Conservation (phyloP, 2,888 invertebrate genomes). For the Platerodrilus igneus region DNA sequence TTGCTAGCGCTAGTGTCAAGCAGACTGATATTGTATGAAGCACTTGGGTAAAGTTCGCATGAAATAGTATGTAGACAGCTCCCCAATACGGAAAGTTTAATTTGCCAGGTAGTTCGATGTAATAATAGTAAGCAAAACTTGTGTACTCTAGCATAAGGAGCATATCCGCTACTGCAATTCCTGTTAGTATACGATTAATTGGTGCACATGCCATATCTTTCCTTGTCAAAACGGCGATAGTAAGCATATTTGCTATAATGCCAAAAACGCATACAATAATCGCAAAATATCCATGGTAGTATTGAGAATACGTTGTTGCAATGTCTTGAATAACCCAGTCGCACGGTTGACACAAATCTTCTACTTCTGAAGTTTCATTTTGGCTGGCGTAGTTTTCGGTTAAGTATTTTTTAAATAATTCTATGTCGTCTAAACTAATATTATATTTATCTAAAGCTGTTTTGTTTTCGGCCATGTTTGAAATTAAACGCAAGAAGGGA, state of each 20-base stretch:
- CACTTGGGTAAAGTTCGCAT: constrained; percentile 76
- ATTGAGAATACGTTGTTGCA: constrained; percentile 57
- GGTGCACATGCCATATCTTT: constrained; percentile 77
- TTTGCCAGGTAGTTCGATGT: constrained; percentile 59
- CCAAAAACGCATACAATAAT: constrained; percentile 82
- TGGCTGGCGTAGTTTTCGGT: constrained; percentile 4
- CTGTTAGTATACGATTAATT: constrained; percentile 80
- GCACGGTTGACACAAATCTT: constrained; percentile 18
- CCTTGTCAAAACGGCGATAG: constrained; percentile 80
- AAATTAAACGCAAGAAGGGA: constrained; percentile 8
- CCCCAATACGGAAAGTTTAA: constrained; percentile 66
- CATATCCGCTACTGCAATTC: constrained; percentile 83
- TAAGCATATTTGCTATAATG: constrained; percentile 78
- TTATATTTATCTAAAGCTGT: constrained; percentile 11
- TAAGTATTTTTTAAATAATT: constrained; percentile 14
- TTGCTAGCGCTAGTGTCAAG: constrained; percentile 72
- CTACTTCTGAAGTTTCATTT: constrained; percentile 1
- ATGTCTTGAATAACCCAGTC: constrained; percentile 44
- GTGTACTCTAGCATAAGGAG: constrained; percentile 86
- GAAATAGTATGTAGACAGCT: constrained; percentile 71
- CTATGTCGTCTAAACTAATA: constrained; percentile 11
- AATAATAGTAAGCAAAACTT: constrained; percentile 66
- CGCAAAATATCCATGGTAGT: constrained; percentile 78
- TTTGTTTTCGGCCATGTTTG: constrained; percentile 16
- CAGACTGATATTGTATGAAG: constrained; percentile 82